Evolutionary conservation across 1,140 invertebrate genomes (phyloP).

Genomic region (Xylocopa sonorina): DNA sequence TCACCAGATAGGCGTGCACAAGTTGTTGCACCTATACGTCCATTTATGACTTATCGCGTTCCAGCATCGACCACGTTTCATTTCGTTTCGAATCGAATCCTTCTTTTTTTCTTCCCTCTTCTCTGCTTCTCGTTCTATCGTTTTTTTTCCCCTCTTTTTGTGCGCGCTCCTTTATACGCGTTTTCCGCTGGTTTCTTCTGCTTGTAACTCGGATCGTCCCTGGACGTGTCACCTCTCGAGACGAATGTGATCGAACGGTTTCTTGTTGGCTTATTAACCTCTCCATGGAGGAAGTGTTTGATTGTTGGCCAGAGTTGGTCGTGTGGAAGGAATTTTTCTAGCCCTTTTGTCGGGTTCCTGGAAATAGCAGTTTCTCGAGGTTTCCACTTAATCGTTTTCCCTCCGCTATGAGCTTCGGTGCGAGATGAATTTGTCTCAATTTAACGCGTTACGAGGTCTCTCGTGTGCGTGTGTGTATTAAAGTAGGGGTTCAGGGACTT

Average conservation of each 20-base stretch:
- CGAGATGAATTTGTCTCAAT: constrained; percentile 21
- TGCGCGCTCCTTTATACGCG: neutral
- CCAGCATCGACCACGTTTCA: constrained; percentile 63
- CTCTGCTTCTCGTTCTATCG: constrained; percentile 7
- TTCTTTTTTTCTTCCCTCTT: constrained; percentile 1
- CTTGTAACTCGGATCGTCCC: neutral
- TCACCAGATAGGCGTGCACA: constrained; percentile 46
- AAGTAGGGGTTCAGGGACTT: neutral
- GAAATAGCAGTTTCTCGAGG: neutral
- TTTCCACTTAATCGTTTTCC: constrained; percentile 8
- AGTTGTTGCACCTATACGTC: constrained; percentile 55
- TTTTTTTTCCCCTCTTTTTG: neutral
- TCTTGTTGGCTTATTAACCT: constrained; percentile 32
- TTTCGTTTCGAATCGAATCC: constrained; percentile 50
- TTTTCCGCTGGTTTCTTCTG: neutral
- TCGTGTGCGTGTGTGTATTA: neutral
- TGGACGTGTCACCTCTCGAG: constrained; percentile 4
- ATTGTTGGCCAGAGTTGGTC: neutral
- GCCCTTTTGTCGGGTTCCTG: constrained; percentile 27
- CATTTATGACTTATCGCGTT: constrained; percentile 64
- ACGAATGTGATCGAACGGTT: constrained; percentile 48
- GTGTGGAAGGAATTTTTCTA: constrained; percentile 33
- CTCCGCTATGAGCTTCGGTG: neutral
- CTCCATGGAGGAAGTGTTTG: neutral
- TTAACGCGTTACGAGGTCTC: neutral